These are phyloP conservation scores for Petrophora chlorosata DNA, from an alignment of 2,888 invertebrate genomes.

Conservation along the genomic window DNA sequence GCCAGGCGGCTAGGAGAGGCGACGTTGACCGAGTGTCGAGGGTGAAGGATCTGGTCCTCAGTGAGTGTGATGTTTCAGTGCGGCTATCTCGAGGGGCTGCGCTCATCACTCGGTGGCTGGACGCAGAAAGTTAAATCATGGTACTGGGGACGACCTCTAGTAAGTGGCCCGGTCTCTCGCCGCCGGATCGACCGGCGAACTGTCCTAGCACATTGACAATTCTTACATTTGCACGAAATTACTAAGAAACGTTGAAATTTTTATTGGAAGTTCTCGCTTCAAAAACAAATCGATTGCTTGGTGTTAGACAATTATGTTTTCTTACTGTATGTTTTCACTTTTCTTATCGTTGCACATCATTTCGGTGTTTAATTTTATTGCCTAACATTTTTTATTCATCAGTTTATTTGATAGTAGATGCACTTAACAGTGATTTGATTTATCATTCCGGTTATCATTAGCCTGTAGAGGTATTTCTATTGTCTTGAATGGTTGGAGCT, in stretches of 20 bases:
- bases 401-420: constrained; percentile 60
- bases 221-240: constrained; percentile 79
- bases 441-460: constrained; percentile 66
- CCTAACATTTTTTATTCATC: constrained; percentile 55
- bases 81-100: constrained; percentile 96
- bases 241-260: constrained; percentile 51
- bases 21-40: constrained; percentile 40
- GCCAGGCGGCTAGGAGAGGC: constrained; percentile 36
- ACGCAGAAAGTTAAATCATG: constrained; percentile 98
- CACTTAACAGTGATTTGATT: constrained; percentile 58
- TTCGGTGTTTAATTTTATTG: constrained; percentile 69
- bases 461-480: constrained; percentile 69
- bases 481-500: constrained; percentile 68
- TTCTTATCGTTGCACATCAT: constrained; percentile 76
- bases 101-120: constrained; percentile 97
- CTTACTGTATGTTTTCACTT: constrained; percentile 72
- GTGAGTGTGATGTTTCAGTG: constrained; percentile 89
- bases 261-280: constrained; percentile 77
- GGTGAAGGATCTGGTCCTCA: constrained; percentile 71
- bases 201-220: constrained; percentile 80
- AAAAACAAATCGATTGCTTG: constrained; percentile 74
- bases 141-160: constrained; percentile 98
- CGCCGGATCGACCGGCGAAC: constrained; percentile 72
- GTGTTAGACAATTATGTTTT: constrained; percentile 67
- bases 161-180: constrained; percentile 87